phyloP scores from a whole-genome alignment of 2,797 vertebrate genomes.

The Coccyzus lansbergi region DNA sequence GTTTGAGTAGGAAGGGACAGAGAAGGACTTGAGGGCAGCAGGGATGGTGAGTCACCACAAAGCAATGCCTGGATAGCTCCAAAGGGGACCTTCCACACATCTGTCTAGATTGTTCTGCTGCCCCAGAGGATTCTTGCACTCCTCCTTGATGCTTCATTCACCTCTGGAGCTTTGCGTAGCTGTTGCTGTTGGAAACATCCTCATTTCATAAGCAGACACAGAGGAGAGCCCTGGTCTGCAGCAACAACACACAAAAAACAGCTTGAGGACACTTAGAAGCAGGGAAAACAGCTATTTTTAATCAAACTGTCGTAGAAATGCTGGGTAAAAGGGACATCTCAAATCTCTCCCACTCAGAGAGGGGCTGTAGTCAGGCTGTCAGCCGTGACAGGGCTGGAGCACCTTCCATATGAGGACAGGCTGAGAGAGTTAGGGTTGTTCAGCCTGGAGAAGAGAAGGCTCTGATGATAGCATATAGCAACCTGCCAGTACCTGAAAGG shows the following conservation, averaged over 20 bases:
- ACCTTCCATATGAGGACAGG: too few species aligned
- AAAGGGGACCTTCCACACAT: not conserved
- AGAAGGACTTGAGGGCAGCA: not conserved
- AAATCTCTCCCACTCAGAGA: not conserved
- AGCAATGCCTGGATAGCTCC: not conserved
- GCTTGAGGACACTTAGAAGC: not conserved
- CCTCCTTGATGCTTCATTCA: not conserved
- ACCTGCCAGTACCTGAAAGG: too few species aligned
- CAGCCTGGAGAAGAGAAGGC: too few species aligned
- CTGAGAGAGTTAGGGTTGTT: too few species aligned
- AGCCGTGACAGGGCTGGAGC: not conserved
- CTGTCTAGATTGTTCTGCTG: not conserved
- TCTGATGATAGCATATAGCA: too few species aligned
- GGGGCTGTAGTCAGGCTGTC: not conserved
- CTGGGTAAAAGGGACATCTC: not conserved
- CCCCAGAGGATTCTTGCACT: not conserved
- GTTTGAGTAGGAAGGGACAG: not conserved
- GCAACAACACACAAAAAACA: not conserved
- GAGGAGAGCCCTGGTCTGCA: not conserved
- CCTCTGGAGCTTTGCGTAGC: not conserved
- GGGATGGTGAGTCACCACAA: not conserved
- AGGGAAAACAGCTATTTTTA: not conserved
- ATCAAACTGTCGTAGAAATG: not conserved
- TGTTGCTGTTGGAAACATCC: conserved; percentile 61
- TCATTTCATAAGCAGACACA: not conserved